A percentile compares a stretch with the other conserved stretches of the same genome.
Evolutionary conservation across 1,140 invertebrate species (phyloP).

Genomic region (Lordiphosa mommai): DNA sequence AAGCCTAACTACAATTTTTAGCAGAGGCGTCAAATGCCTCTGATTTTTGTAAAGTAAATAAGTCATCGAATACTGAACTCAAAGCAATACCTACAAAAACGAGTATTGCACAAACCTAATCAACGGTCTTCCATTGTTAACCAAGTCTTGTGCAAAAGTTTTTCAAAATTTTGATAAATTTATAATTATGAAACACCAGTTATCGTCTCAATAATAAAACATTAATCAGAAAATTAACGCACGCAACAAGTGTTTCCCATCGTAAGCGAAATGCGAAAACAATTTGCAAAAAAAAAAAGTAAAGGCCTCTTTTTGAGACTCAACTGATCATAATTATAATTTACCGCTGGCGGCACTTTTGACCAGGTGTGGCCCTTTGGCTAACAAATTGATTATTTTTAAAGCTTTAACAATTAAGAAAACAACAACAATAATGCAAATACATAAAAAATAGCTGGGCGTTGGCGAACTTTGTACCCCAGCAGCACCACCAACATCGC

Average conservation of each 20-base stretch:
- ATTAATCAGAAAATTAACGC: neutral
- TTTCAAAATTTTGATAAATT: no score
- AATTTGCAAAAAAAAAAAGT: neutral
- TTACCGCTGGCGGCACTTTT: constrained; percentile 48
- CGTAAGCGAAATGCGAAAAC: neutral
- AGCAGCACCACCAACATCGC: constrained; percentile 1
- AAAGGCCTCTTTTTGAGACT: neutral
- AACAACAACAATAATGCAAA: constrained; percentile 21
- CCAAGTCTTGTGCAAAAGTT: no score
- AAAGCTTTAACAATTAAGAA: constrained; percentile 20
- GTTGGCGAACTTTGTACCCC: constrained; percentile 32
- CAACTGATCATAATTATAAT: constrained; percentile 48
- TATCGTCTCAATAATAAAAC: no score
- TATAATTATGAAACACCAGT: no score
- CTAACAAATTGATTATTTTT: constrained; percentile 65
- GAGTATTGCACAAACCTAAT: no score
- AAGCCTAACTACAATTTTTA: no score
- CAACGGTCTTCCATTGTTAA: no score
- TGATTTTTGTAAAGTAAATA: no score
- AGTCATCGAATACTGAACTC: no score
- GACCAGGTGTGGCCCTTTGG: constrained; percentile 70
- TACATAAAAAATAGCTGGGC: constrained; percentile 24
- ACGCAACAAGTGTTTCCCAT: constrained; percentile 2
- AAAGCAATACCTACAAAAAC: no score
- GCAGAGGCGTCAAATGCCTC: no score